Percentiles rank a stretch among this genome's conserved stretches.
These are phyloP conservation scores for Mimumesa dahlbomi DNA, from an alignment of 2,888 invertebrate genomes.

Conservation along the genomic window DNA sequence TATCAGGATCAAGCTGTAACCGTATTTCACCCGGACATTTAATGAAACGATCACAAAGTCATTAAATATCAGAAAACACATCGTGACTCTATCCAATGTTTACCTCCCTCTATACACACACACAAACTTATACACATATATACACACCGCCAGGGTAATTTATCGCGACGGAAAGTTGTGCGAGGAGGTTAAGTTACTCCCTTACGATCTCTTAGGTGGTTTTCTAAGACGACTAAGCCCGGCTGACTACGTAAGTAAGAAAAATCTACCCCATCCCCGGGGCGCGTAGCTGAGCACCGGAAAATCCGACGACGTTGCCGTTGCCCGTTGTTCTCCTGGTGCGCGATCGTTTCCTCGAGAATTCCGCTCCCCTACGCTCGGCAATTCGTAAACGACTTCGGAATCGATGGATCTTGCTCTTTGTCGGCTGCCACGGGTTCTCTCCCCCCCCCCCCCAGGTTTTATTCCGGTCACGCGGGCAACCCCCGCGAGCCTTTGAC, in stretches of 20 bases:
- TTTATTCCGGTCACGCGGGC: conserved; percentile 59
- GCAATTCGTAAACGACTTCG: conserved; percentile 63
- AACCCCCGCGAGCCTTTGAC: conserved; percentile 48
- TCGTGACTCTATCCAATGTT: no score
- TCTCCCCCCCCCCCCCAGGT: no score
- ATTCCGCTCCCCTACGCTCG: conserved; percentile 37
- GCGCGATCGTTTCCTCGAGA: conserved; percentile 15
- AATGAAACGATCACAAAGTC: no score
- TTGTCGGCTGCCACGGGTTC: conserved; percentile 19
- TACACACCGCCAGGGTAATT: no score
- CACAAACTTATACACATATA: no score
- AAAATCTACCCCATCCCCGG: conserved; percentile 26
- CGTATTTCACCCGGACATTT: no score
- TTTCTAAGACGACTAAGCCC: neutral
- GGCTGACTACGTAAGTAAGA: conserved; percentile 28
- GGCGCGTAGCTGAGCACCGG: neutral
- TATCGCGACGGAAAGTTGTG: neutral
- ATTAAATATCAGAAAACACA: no score
- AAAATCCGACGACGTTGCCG: conserved; percentile 1
- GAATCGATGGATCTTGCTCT: conserved; percentile 52
- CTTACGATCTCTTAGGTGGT: neutral
- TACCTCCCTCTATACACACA: no score
- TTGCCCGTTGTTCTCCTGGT: conserved; percentile 1
- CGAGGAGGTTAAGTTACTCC: neutral
- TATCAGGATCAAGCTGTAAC: no score